Evolutionary conservation across 2,113 vertebrate species (phyloP), one percentile per base, ranked within the genome.

Genomic region (Echinops telfairi): DNA sequence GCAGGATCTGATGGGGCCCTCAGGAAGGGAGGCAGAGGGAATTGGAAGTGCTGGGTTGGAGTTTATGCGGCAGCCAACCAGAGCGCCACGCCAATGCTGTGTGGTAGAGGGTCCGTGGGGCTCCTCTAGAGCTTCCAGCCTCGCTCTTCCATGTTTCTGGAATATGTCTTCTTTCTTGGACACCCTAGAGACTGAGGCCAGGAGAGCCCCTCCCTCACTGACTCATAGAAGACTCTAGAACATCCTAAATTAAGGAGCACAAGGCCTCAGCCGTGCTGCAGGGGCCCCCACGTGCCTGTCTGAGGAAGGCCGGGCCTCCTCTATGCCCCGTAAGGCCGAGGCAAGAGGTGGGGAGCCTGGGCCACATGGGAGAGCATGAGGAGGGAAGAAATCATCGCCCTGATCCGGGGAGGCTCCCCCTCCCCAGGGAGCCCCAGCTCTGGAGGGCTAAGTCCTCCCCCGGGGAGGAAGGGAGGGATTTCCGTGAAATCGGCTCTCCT

Each of bases 111-210:
- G 58, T 17, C 89, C 29, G 29, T 77, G 73, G 17, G 38, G 62
- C 83, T 91, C 19, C 77, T 76, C 36, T 84, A 53, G n/a, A 71
- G 75, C 23, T 7, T 75, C 57, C 43, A 87, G 64, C 36, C 64
- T 23, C 81, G 85, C 23, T 90, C 88, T 71, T 91, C 71, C 38
- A 86, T 58, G 29, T 86, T 93, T 93, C 92, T 88, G 76, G 90
- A 95, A 94, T 91, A 95, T 85, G 71, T 85, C 43, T 80, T 96
- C 89, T 60, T 94, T 87, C 87, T 36, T 86, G 57, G 90, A 86
- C 25, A 87, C 12, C 71, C n/a, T 86, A 83, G 82, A 88, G 29
- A 91, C 0, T 17, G 57, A 85, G 66, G 62, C 36, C 64, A 77
- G 22, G 33, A 91, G 22, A 90, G 58, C 58, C 86, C n/a, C 20